Evolutionary conservation across 2,888 invertebrate species (phyloP).

Genomic region (Osedax frankpressi): DNA sequence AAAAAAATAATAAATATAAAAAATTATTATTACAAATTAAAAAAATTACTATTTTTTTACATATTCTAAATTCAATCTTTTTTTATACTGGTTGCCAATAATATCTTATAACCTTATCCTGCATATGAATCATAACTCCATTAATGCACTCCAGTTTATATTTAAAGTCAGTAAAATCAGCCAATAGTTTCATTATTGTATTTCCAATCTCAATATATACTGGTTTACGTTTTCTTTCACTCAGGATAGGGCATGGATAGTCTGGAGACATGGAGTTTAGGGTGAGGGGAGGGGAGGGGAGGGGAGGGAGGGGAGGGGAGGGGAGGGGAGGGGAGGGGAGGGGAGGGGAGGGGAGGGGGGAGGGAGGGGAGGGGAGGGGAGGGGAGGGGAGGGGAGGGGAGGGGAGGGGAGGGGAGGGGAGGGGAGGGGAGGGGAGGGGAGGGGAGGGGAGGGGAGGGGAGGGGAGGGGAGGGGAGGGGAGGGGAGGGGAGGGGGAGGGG

Average conservation of each 20-base stretch:
- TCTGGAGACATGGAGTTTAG: too few species aligned
- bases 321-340: neutral
- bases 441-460: neutral
- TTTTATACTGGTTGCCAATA: too few species aligned
- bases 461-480: neutral
- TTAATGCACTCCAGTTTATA: conserved; percentile 65
- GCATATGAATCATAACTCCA: conserved; percentile 68
- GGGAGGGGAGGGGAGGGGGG: neutral
- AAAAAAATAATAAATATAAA: too few species aligned
- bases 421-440: neutral
- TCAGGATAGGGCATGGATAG: conserved; percentile 71
- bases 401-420: neutral
- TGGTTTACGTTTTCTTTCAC: conserved; percentile 62
- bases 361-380: neutral
- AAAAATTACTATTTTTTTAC: too few species aligned
- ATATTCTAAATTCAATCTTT: too few species aligned
- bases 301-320: neutral
- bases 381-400: neutral
- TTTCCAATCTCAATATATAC: conserved; percentile 74
- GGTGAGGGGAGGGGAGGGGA: too few species aligned
- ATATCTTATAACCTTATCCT: conserved; percentile 60
- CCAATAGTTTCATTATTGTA: conserved; percentile 72
- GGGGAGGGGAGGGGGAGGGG: too few species aligned
- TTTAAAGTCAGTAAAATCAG: conserved; percentile 69
- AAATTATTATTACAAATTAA: too few species aligned